These are phyloP conservation scores for Montipora cactus DNA, from an alignment of 64 coral and sea anemone genomes.

Conservation along the genomic window DNA sequence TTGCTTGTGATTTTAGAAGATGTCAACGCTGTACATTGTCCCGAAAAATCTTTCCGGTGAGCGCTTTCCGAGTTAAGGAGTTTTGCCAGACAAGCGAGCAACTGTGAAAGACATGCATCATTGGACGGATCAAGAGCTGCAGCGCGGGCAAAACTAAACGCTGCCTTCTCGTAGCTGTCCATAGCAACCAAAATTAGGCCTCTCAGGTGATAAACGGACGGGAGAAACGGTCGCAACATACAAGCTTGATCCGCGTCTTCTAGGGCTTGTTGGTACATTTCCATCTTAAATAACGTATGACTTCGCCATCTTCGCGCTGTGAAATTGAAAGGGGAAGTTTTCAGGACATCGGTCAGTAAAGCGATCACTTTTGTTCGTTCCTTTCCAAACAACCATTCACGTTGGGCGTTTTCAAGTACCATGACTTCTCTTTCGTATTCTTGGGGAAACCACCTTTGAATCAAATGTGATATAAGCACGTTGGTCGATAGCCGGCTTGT, in stretches of 20 bases:
- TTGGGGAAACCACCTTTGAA: slow-evolving; percentile 80
- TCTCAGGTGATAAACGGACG: slow-evolving; percentile 40
- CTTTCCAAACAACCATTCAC: not conserved
- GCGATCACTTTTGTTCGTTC: slow-evolving; percentile 37
- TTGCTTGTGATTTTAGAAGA: not conserved
- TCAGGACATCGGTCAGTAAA: slow-evolving; percentile 30
- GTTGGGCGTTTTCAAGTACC: slow-evolving; percentile 1
- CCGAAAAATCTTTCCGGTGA: not conserved
- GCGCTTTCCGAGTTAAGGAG: not conserved
- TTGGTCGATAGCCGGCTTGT: slow-evolving; percentile 38
- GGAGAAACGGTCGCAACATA: slow-evolving; percentile 35
- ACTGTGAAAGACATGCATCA: not conserved
- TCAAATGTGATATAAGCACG: slow-evolving; percentile 68
- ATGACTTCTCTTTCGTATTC: slow-evolving; percentile 28
- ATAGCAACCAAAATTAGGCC: slow-evolving; percentile 34
- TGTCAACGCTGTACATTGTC: not conserved
- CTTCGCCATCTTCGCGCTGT: slow-evolving; percentile 65
- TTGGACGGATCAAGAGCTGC: slow-evolving; percentile 48
- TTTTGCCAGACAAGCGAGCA: slow-evolving; percentile 16
- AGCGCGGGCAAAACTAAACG: slow-evolving; percentile 12
- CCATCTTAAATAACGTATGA: slow-evolving; percentile 40
- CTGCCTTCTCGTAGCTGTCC: slow-evolving; percentile 8
- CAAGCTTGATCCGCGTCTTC: slow-evolving; percentile 57
- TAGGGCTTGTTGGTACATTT: slow-evolving; percentile 56
- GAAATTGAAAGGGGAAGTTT: slow-evolving; percentile 43